These are phyloP conservation scores for Notolabrus celidotus DNA, from an alignment of 2,797 vertebrate genomes.

Conservation along the genomic window DNA sequence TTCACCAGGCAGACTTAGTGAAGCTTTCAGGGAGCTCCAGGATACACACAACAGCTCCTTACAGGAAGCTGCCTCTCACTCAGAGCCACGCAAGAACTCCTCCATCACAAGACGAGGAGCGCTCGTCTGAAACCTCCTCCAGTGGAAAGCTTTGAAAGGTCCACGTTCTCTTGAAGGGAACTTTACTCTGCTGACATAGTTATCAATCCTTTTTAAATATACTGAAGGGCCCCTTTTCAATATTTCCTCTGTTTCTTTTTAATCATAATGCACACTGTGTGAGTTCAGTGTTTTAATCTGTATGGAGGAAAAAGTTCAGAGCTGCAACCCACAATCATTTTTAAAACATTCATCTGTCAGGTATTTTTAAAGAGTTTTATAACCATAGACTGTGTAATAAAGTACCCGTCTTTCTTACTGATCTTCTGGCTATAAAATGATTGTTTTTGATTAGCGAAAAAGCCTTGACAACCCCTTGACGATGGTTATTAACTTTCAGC, in stretches of 20 bases:
- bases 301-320: not conserved
- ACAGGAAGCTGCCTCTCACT: constrained; percentile 3
- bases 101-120: constrained; percentile 11
- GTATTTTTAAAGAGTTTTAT: not conserved
- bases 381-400: too few species aligned
- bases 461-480: too few species aligned
- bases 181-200: too few species aligned
- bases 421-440: too few species aligned
- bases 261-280: too few species aligned
- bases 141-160: constrained; percentile 21
- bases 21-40: constrained; percentile 27
- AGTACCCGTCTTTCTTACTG: too few species aligned
- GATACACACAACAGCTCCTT: constrained; percentile 14
- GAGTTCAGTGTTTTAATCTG: not conserved
- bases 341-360: too few species aligned
- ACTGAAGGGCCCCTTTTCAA: not conserved
- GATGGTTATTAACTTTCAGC: too few species aligned
- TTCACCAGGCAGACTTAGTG: constrained; percentile 22
- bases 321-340: not conserved
- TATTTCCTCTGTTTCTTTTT: too few species aligned
- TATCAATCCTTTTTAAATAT: too few species aligned
- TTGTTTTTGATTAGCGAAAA: too few species aligned
- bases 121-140: constrained; percentile 11
- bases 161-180: too few species aligned
- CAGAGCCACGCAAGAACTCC: constrained; percentile 6